Evolutionary conservation across 92 coral and sea anemone genomes (phyloP).

Genomic region (Plumapathes pennacea): DNA sequence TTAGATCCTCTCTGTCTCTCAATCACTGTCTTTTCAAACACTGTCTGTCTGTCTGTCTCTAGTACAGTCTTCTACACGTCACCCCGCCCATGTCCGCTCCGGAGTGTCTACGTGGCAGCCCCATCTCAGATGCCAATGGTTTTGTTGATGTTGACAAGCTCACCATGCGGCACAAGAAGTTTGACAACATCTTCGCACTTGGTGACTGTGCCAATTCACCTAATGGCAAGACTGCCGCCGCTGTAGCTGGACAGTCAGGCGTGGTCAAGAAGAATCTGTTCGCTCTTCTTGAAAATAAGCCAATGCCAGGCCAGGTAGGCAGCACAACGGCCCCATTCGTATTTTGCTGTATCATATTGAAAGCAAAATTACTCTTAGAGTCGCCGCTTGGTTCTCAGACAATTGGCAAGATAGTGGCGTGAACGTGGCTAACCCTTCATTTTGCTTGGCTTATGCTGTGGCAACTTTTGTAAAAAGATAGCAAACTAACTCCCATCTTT

Average conservation of each 20-base stretch:
- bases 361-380: too few species aligned
- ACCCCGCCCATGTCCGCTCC: constrained; percentile 99
- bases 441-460: too few species aligned
- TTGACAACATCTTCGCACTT: constrained; percentile 83
- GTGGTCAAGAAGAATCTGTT: constrained; percentile 84
- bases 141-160: constrained; percentile 89
- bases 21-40: not conserved
- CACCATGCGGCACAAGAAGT: constrained; percentile 85
- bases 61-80: constrained; percentile 89
- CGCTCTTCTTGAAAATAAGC: constrained; percentile 75
- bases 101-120: constrained; percentile 67
- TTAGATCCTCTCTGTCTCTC: too few species aligned
- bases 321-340: not conserved
- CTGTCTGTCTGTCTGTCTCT: not conserved
- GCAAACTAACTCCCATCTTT: too few species aligned
- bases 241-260: constrained; percentile 99
- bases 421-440: too few species aligned
- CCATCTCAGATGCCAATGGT: constrained; percentile 80
- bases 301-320: constrained; percentile 84
- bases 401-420: too few species aligned
- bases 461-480: too few species aligned
- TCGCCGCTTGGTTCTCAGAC: too few species aligned
- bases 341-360: too few species aligned
- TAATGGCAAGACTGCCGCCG: constrained; percentile 98
- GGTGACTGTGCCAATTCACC: constrained; percentile 98